Evolutionary conservation across 2,888 invertebrate genomes (phyloP).

Genomic region (Sturmia bella): DNA sequence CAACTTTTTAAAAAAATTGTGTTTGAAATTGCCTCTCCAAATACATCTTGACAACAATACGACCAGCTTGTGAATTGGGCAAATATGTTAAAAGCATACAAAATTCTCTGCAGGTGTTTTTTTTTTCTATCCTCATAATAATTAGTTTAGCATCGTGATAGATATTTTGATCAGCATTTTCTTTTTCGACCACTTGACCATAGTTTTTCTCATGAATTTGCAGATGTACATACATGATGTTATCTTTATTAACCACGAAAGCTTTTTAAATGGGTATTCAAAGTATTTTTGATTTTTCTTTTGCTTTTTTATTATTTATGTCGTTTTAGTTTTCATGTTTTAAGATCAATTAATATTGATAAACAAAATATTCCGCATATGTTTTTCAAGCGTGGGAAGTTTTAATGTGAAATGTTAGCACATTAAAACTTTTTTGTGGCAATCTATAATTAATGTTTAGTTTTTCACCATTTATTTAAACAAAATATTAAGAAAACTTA

Average conservation of each 20-base stretch:
- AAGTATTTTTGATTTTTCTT: background rate
- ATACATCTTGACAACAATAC: no score
- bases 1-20: no score
- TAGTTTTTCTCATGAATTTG: no score
- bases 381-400: constrained; percentile 61
- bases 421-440: background rate
- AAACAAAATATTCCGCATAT: constrained; percentile 30
- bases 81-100: no score
- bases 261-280: background rate
- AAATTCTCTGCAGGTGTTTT: no score
- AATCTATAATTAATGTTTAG: background rate
- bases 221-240: no score
- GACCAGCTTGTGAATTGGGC: no score
- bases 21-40: no score
- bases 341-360: constrained; percentile 43
- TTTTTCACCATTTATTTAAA: background rate
- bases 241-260: background rate
- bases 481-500: constrained; percentile 12
- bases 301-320: background rate
- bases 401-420: background rate
- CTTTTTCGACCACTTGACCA: no score
- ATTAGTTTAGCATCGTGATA: no score
- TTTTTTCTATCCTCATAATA: no score
- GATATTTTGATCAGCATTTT: no score
- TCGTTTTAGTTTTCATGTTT: constrained; percentile 2